Percentiles rank a stretch among this genome's conserved stretches.
Conservation (phyloP, 2,888 invertebrate species). For the Synergus umbraculus region DNA sequence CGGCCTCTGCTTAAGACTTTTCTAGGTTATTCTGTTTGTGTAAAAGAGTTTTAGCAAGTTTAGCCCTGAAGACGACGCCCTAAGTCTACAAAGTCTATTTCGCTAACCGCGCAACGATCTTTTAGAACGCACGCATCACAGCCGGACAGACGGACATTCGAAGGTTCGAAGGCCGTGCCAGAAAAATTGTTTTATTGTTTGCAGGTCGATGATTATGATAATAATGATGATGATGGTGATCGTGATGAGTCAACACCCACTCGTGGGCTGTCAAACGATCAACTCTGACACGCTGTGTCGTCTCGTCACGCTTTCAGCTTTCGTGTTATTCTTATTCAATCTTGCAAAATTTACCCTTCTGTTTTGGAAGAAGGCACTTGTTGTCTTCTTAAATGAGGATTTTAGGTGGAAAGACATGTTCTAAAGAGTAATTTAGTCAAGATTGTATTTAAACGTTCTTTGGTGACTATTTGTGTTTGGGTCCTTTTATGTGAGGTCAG, state of each 20-base stretch:
- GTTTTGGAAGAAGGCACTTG: background rate
- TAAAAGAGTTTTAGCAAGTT: conserved; percentile 1
- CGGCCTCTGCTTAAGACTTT: background rate
- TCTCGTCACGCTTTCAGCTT: conserved; percentile 13
- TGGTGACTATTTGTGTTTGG: background rate
- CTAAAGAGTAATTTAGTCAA: background rate
- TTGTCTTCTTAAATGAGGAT: background rate
- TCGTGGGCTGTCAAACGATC: conserved; percentile 28
- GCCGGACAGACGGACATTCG: conserved; percentile 32
- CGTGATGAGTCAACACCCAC: conserved; percentile 39
- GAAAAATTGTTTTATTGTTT: conserved; percentile 33
- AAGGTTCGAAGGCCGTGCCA: conserved; percentile 39
- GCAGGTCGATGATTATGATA: conserved; percentile 30
- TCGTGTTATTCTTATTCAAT: conserved; percentile 10
- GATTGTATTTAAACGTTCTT: background rate
- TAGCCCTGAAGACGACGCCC: conserved; percentile 32
- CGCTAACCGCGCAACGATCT: conserved; percentile 38
- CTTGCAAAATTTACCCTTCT: background rate
- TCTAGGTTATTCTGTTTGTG: background rate
- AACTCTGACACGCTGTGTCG: background rate
- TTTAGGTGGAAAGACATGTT: background rate
- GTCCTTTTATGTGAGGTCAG: conserved; percentile 39
- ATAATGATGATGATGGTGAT: conserved; percentile 12
- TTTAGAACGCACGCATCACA: conserved; percentile 38
- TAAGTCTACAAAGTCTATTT: background rate